Percentiles rank a stretch among this genome's conserved stretches.
Evolutionary conservation across 2,888 invertebrate genomes (phyloP).

Genomic region (Dicroscelio sp.): DNA sequence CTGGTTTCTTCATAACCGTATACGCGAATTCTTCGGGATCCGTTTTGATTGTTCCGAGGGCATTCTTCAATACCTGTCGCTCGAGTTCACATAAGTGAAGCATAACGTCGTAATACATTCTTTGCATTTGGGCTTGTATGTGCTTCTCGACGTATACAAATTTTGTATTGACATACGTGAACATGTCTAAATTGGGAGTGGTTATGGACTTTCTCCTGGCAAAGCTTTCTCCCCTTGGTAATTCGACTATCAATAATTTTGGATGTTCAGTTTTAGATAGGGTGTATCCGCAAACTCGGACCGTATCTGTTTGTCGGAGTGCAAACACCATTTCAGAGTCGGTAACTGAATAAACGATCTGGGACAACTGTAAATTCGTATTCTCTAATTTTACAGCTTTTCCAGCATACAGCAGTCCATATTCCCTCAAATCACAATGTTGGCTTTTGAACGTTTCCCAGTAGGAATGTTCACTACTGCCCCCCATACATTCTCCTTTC

Average conservation of each 20-base stretch:
- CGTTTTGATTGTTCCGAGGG: conserved; percentile 81
- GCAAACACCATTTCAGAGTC: conserved; percentile 75
- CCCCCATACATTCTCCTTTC: neutral
- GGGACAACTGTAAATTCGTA: neutral
- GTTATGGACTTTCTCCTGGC: neutral
- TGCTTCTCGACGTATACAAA: conserved; percentile 86
- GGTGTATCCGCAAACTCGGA: conserved; percentile 31
- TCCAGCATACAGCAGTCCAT: conserved; percentile 79
- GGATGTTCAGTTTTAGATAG: conserved; percentile 70
- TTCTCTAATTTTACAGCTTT: conserved; percentile 30
- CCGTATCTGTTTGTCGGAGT: conserved; percentile 35
- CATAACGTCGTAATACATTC: conserved; percentile 82
- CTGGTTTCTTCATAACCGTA: conserved; percentile 82
- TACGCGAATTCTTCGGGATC: conserved; percentile 85
- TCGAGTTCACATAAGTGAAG: conserved; percentile 83
- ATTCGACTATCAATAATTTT: conserved; percentile 65
- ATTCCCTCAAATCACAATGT: conserved; percentile 61
- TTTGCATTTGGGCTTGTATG: conserved; percentile 73
- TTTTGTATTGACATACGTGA: conserved; percentile 84
- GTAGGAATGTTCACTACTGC: neutral
- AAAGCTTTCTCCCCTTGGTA: neutral
- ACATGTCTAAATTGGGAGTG: conserved; percentile 77
- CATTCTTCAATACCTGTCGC: conserved; percentile 84
- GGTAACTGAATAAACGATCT: conserved; percentile 64
- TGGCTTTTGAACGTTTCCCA: neutral